Evolutionary conservation across 2,797 vertebrate species (phyloP).

Genomic region (Tragelaphus oryx): DNA sequence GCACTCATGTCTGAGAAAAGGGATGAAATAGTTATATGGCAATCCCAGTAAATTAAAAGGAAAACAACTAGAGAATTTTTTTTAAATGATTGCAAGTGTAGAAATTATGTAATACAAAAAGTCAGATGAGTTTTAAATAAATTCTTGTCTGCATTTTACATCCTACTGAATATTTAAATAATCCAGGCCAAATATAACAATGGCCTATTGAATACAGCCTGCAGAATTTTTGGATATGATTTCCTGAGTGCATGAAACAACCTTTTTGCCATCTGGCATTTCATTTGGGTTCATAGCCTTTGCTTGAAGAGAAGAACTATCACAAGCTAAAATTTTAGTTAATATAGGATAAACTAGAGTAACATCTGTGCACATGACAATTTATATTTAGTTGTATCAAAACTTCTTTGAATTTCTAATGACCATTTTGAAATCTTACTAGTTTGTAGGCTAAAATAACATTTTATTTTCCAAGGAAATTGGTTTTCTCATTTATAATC

Average conservation of each 20-base stretch:
- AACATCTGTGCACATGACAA: slow-evolving; percentile 52
- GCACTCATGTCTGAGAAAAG: background rate
- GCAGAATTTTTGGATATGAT: background rate
- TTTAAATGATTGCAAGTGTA: background rate
- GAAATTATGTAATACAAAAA: background rate
- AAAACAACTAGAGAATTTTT: background rate
- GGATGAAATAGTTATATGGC: background rate
- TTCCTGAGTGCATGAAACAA: background rate
- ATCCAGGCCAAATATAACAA: slow-evolving; percentile 34
- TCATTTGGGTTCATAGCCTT: slow-evolving; percentile 7
- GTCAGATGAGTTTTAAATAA: background rate
- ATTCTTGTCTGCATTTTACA: background rate
- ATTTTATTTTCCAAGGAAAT: slow-evolving; percentile 39
- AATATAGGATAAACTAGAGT: slow-evolving; percentile 34
- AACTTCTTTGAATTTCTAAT: slow-evolving; percentile 46
- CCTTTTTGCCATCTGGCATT: slow-evolving; percentile 23
- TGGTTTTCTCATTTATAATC: slow-evolving; percentile 28
- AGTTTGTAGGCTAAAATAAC: slow-evolving; percentile 24
- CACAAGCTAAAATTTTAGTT: slow-evolving; percentile 51
- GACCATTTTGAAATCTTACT: slow-evolving; percentile 23
- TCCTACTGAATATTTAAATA: slow-evolving; percentile 42
- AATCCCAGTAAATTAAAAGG: slow-evolving; percentile 3
- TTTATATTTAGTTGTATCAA: slow-evolving; percentile 42
- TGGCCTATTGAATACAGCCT: background rate
- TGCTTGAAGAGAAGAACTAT: slow-evolving; percentile 41